phyloP scores from a whole-genome alignment of 1,140 invertebrate genomes.

The Drosophila varians region DNA sequence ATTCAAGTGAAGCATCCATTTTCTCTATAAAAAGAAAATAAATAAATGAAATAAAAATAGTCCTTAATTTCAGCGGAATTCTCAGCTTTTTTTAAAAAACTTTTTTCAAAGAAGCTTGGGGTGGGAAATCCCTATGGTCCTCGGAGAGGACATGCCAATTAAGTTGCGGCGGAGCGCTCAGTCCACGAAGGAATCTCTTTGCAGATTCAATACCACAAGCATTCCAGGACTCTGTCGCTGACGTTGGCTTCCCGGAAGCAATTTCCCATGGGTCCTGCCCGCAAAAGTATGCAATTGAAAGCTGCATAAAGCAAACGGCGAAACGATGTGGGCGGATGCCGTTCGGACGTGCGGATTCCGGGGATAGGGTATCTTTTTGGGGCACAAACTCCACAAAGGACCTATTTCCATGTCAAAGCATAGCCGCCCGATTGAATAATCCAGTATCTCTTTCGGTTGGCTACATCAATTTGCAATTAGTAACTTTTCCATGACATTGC shows the following conservation, averaged over 20 bases:
- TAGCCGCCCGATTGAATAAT: slow-evolving; percentile 23
- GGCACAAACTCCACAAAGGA: not conserved
- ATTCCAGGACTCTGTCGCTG: not conserved
- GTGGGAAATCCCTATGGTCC: slow-evolving; percentile 84
- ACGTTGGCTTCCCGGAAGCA: slow-evolving; percentile 24
- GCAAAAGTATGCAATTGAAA: slow-evolving; percentile 45
- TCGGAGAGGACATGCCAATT: slow-evolving; percentile 78
- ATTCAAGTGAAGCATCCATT: no score
- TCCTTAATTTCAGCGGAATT: no score
- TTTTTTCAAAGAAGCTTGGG: not conserved
- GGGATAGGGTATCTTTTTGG: not conserved
- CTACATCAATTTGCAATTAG: slow-evolving; percentile 46
- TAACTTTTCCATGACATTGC: slow-evolving; percentile 7
- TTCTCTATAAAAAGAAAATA: no score
- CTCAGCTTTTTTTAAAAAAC: not conserved
- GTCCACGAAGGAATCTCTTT: slow-evolving; percentile 16
- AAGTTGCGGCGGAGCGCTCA: slow-evolving; percentile 25
- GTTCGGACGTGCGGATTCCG: slow-evolving; percentile 12
- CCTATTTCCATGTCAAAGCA: slow-evolving; percentile 36
- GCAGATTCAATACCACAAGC: slow-evolving; percentile 2
- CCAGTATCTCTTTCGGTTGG: slow-evolving; percentile 4
- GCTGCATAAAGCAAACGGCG: slow-evolving; percentile 3
- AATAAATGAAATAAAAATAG: no score
- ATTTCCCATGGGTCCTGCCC: slow-evolving; percentile 1
- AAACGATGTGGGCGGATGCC: slow-evolving; percentile 11